These are phyloP conservation scores for Nerophis lumbriciformis DNA, from an alignment of 2,113 vertebrate genomes.

Conservation along the genomic window DNA sequence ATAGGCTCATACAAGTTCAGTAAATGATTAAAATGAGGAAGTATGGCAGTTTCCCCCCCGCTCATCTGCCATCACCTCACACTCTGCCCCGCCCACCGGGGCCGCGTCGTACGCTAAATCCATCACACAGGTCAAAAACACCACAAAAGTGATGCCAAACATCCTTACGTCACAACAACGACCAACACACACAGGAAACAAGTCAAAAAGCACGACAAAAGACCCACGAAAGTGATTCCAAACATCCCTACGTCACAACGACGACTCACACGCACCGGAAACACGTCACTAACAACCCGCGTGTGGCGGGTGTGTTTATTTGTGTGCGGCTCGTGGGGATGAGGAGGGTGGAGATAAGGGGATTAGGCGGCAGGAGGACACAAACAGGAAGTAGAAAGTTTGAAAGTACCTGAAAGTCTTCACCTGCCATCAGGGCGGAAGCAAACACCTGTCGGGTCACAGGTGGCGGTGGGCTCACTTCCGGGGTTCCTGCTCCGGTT, in stretches of 20 bases:
- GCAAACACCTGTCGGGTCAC: background rate
- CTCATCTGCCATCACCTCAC: constrained; percentile 19
- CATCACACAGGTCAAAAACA: background rate
- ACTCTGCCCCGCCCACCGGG: constrained; percentile 28
- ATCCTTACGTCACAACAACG: background rate
- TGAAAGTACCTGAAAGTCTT: constrained; percentile 12
- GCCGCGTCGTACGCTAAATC: background rate
- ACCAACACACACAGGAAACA: background rate
- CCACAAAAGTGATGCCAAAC: background rate
- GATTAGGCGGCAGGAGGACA: background rate
- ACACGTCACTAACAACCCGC: background rate
- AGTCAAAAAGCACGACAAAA: background rate
- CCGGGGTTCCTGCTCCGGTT: constrained; percentile 22
- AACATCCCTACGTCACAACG: background rate
- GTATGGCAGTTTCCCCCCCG: constrained; percentile 23
- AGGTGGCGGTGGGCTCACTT: background rate
- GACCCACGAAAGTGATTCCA: background rate
- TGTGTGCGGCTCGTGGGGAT: background rate
- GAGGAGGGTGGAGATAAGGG: constrained; percentile 1
- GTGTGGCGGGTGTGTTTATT: too few relatives aligned
- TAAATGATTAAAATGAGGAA: too few relatives aligned
- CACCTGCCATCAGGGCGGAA: background rate
- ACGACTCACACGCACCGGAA: background rate
- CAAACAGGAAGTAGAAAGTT: background rate
- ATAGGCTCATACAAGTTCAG: too few relatives aligned